Evolutionary conservation across 2,888 invertebrate species (phyloP).

Genomic region (Ectobius pallidus): DNA sequence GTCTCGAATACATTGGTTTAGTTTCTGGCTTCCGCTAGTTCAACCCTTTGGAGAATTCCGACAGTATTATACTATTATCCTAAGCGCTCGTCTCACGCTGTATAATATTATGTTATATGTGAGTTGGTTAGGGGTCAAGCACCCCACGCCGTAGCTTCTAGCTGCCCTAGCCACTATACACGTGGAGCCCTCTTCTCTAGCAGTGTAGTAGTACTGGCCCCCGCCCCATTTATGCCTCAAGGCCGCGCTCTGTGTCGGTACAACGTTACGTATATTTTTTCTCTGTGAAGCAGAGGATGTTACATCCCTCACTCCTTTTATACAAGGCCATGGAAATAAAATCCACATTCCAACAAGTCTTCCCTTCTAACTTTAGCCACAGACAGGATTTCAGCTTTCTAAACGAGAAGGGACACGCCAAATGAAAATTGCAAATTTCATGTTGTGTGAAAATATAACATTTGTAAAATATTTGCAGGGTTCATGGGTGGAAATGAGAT

Average conservation of each 20-base stretch:
- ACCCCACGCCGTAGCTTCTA: conserved; percentile 36
- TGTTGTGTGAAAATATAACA: too few species aligned
- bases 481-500: conserved; percentile 1
- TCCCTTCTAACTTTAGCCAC: neutral
- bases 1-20: too few species aligned
- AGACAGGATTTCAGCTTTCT: neutral
- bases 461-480: neutral
- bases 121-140: conserved; percentile 38
- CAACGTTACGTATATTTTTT: conserved; percentile 33
- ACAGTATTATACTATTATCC: too few species aligned
- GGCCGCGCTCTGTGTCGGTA: conserved; percentile 27
- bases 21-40: too few species aligned
- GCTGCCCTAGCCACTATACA: conserved; percentile 38
- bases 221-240: conserved; percentile 40
- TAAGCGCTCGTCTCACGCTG: too few species aligned
- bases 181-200: conserved; percentile 39
- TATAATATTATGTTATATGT: conserved; percentile 6
- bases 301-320: conserved; percentile 24
- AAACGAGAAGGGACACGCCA: too few species aligned
- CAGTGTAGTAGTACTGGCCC: conserved; percentile 35
- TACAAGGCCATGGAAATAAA: neutral
- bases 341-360: neutral
- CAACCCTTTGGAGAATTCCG: neutral
- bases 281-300: neutral
- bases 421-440: too few species aligned